Evolutionary conservation across 2,113 vertebrate species (phyloP).

Genomic region (Lycocorax pyrrhopterus): DNA sequence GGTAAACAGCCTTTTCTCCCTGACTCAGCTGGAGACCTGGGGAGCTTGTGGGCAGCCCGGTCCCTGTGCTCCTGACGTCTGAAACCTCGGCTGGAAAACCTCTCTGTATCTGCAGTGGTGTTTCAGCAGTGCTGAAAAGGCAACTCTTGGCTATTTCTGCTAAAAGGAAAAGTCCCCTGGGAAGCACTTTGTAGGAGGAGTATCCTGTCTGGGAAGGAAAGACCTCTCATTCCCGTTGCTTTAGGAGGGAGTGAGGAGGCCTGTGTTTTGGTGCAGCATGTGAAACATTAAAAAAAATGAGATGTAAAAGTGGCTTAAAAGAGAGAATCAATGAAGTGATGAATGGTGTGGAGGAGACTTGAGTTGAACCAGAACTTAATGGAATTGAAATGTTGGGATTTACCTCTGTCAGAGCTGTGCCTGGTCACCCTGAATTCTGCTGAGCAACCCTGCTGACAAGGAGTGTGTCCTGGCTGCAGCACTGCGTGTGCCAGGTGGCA

Average conservation of each 20-base stretch:
- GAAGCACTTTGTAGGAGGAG: neutral
- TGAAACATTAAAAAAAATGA: neutral
- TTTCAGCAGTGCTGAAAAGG: neutral
- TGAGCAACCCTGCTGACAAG: neutral
- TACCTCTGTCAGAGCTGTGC: neutral
- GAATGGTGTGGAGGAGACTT: neutral
- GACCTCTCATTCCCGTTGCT: accelerated
- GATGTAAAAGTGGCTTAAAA: neutral
- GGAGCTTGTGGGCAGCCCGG: neutral
- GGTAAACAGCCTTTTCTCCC: neutral
- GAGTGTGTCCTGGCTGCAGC: neutral
- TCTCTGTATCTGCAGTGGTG: neutral
- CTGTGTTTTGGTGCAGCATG: neutral
- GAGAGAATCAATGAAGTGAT: neutral
- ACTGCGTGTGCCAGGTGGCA: neutral
- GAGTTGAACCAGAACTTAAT: neutral
- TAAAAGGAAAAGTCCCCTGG: conserved; percentile 1
- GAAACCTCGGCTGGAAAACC: neutral
- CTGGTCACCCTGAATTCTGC: neutral
- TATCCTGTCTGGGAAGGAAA: neutral
- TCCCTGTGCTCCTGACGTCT: neutral
- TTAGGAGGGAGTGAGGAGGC: neutral
- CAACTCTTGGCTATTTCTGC: neutral
- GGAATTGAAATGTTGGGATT: neutral
- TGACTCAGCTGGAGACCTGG: neutral